Conservation (phyloP, 2,888 invertebrate species). For the Leptarthrus brevirostris region DNA sequence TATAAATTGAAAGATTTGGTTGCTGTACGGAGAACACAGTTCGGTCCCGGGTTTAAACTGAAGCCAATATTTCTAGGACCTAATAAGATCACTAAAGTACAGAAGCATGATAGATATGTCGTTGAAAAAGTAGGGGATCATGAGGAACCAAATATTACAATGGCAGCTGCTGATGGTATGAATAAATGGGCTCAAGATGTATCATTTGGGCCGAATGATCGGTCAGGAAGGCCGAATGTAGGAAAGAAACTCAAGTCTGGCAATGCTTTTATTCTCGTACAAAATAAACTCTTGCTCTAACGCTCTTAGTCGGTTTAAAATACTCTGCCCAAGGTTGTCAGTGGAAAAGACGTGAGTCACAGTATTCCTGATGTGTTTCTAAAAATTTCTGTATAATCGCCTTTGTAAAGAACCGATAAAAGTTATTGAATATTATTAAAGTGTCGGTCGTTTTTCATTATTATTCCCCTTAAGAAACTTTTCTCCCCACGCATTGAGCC, state of each 20-base stretch:
- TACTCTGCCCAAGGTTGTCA: no score
- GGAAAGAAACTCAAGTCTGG: not conserved
- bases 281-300: not conserved
- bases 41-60: conserved; percentile 12
- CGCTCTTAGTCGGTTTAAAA: no score
- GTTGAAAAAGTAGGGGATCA: conserved; percentile 35
- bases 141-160: conserved; percentile 5
- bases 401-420: no score
- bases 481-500: no score
- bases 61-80: conserved; percentile 38
- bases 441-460: no score
- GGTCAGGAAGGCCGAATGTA: conserved; percentile 15
- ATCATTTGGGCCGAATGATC: conserved; percentile 3
- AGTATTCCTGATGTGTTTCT: no score
- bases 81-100: not conserved
- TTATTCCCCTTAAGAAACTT: no score
- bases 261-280: no score
- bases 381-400: no score
- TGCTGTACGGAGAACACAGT: conserved; percentile 39
- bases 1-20: conserved; percentile 35
- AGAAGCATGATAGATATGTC: conserved; percentile 9
- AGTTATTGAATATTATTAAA: no score
- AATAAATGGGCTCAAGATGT: not conserved
- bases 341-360: no score
- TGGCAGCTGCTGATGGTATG: conserved; percentile 15